phyloP scores from a whole-genome alignment of 2,113 vertebrate species.

The Acanthochromis polyacanthus region DNA sequence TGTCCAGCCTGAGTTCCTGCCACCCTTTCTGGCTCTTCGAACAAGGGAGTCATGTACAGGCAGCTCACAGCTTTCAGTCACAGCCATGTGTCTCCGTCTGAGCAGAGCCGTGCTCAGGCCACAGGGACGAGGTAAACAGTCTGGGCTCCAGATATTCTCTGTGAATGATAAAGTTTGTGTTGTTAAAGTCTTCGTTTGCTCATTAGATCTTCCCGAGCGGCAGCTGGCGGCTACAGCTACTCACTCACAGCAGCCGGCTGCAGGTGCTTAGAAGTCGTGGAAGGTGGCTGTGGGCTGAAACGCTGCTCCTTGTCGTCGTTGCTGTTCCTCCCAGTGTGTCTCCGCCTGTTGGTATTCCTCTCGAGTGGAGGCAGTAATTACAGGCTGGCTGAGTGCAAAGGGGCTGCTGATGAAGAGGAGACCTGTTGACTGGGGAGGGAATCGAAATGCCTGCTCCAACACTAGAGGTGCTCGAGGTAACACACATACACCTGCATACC shows the following conservation, averaged over 20 bases:
- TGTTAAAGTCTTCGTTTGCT: constrained; percentile 25
- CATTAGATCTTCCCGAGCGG: background rate
- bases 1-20: constrained; percentile 59
- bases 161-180: constrained; percentile 10
- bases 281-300: constrained; percentile 43
- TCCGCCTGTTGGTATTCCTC: constrained; percentile 65
- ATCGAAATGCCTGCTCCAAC: constrained; percentile 7
- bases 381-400: constrained; percentile 59
- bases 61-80: constrained; percentile 57
- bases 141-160: constrained; percentile 30
- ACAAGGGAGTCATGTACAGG: constrained; percentile 51
- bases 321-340: constrained; percentile 43
- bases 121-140: constrained; percentile 43
- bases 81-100: constrained; percentile 51
- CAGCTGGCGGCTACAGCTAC: constrained; percentile 25
- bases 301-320: constrained; percentile 23
- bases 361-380: constrained; percentile 68
- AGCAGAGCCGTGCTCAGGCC: constrained; percentile 12
- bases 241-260: constrained; percentile 6
- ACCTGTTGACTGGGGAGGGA: constrained; percentile 52
- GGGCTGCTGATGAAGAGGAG: constrained; percentile 62
- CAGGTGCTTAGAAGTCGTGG: constrained; percentile 45
- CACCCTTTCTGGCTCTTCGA: constrained; percentile 51
- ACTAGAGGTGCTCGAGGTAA: background rate
- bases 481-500: background rate